Evolutionary conservation across 2,888 invertebrate genomes (phyloP), one percentile per base, ranked within the genome.

Genomic region (Microplitis deprimator): DNA sequence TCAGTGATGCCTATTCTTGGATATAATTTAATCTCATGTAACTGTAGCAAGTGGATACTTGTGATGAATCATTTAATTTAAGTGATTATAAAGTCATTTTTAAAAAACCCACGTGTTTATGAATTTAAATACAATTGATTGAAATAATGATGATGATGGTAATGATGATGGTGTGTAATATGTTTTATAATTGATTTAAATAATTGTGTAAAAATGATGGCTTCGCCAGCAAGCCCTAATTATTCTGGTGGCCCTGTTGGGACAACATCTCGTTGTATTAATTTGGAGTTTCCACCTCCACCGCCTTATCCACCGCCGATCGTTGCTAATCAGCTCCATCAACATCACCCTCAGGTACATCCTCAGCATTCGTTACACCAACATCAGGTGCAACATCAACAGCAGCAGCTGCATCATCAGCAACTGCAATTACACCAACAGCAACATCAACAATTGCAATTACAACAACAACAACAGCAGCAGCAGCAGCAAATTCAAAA

Each of bases 251-350:
- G 89, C 87, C 80, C 84, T 83, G 78, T 84, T 68, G 50, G 74
- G 10, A 78, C 83, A 78, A 78, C 83, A 78, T 84, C 87, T 77
- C 87, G 89, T 79, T 84, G 87, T 80, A 87, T 86, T 80, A 89
- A 86, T 91, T 92, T 95, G 90, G 94, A 94, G 91, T 95, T 95
- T 90, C 93, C 94, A 80, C 95, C 94, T 78, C 94, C 95, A 83
- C 94, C 94, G 81, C 93, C 93, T 79, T 94, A 94, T 88, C 94
- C 94, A 81, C 93, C 94, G 68, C 91, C 91, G 71, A 89, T 87
- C 80, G 84, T 85, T 73, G 82, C 81, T 20, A 76, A 78, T 13
- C 20, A 65, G 5, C 65, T 29, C 0, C 65, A 29, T 6, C 65
- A 29, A 20, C 65, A 65, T 13, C 65, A 78, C 65, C 6, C 68